Conservation (phyloP, 2,113 vertebrate species). For the Pterocles burchelli region DNA sequence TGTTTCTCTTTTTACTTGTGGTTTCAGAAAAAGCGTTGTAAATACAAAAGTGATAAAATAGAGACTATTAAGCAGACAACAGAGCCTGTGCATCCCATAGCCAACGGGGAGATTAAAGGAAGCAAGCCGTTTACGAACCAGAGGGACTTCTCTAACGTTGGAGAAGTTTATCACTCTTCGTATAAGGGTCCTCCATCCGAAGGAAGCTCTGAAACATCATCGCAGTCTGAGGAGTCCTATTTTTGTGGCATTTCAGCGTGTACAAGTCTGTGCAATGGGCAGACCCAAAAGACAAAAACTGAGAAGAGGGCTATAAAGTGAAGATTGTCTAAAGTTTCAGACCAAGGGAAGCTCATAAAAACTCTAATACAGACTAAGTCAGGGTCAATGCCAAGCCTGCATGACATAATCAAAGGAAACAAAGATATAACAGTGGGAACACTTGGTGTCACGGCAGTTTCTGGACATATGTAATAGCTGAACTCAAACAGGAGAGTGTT, state of each 20-base stretch:
- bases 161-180: constrained; percentile 79
- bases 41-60: constrained; percentile 89
- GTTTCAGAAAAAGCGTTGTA: constrained; percentile 92
- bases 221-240: constrained; percentile 92
- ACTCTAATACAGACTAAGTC: constrained; percentile 85
- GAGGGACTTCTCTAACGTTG: constrained; percentile 81
- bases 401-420: constrained; percentile 94
- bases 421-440: constrained; percentile 89
- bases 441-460: constrained; percentile 88
- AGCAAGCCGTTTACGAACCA: constrained; percentile 83
- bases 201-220: constrained; percentile 89
- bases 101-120: constrained; percentile 83
- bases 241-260: constrained; percentile 85
- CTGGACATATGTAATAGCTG: constrained; percentile 85
- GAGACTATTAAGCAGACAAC: constrained; percentile 82
- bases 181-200: constrained; percentile 86
- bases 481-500: constrained; percentile 67
- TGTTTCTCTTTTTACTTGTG: neutral
- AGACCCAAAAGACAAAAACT: constrained; percentile 84
- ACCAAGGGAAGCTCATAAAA: constrained; percentile 83
- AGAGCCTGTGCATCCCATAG: constrained; percentile 67
- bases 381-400: constrained; percentile 86
- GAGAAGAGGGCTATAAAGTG: constrained; percentile 91
- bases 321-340: constrained; percentile 86
- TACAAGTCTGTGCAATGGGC: constrained; percentile 85